Evolutionary conservation across 2,113 vertebrate species (phyloP), one percentile per base, ranked within the genome.

Genomic region (Nothocercus nigrocapillus): DNA sequence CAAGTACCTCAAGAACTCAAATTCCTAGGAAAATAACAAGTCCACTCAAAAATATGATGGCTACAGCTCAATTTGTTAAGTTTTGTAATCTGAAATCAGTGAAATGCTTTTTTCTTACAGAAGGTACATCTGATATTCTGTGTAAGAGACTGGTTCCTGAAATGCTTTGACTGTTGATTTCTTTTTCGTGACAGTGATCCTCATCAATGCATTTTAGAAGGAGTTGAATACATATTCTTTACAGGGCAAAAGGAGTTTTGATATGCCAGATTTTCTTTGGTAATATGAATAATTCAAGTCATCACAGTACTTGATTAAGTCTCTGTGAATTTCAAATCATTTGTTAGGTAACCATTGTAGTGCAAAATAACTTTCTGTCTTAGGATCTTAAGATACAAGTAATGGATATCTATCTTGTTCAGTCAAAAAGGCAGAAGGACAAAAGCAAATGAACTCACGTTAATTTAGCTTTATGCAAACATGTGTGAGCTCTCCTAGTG

Each of bases 251-350:
- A 16, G 69, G 66, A 21, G 15, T 68, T 77, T 38, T 61, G 42
- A 58, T 63, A 79, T 13, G 22, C 11, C 36, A 79, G n/a, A 18
- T 9, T 28, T 62, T 59, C 51, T 25, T 7, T 15, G 2, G 4
- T 36, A 40, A 64, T 64, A 88, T 78, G 86, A 76, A 62, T 79
- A 68, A 96, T 96, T 94, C 44, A 82, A 76, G 12, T 69, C 56
- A 51, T 67, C 34, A 42, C 8, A 42, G 19, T 53, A 78, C 38
- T 89, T 93, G 74, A 85, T 89, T 85, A 95, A 70, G 9, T 47
- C 28, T 79, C 47, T 34, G 30, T 68, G 62, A 84, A 94, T 91
- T 79, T 94, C 11, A 85, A 73, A 61, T 64, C 12, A 45, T 94
- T 84, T 91, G 12, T 85, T 76, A 64, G 19, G 47, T 58, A 85